phyloP scores from a whole-genome alignment of 2,888 invertebrate genomes.

The Napeogenes inachia region DNA sequence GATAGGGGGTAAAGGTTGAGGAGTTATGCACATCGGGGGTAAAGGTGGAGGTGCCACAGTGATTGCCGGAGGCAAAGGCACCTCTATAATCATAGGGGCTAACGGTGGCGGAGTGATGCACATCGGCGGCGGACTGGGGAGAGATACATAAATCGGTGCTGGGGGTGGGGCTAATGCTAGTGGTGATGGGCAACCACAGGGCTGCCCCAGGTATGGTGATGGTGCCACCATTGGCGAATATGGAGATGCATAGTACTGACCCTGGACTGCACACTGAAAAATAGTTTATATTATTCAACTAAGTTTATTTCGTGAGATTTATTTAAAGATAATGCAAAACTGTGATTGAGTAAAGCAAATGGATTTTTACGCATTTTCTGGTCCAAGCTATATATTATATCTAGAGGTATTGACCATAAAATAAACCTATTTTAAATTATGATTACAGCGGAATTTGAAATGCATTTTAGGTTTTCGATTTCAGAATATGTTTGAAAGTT shows the following conservation, averaged over 20 bases:
- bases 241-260: conserved; percentile 52
- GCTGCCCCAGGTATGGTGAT: conserved; percentile 25
- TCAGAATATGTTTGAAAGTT: neutral
- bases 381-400: too few relatives aligned
- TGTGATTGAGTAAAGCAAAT: too few relatives aligned
- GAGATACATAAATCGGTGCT: conserved; percentile 52
- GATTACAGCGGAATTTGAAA: too few relatives aligned
- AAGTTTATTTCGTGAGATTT: neutral
- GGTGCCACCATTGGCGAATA: conserved; percentile 32
- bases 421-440: too few relatives aligned
- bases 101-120: conserved; percentile 54
- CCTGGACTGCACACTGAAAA: conserved; percentile 49
- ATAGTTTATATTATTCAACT: conserved; percentile 7
- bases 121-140: conserved; percentile 56
- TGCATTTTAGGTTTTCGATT: too few relatives aligned
- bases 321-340: too few relatives aligned
- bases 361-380: too few relatives aligned
- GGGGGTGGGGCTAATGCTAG: conserved; percentile 42
- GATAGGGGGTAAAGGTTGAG: conserved; percentile 58
- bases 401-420: too few relatives aligned
- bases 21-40: conserved; percentile 55
- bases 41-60: conserved; percentile 51
- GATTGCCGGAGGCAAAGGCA: conserved; percentile 49
- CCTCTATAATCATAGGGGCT: conserved; percentile 53
- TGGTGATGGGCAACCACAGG: conserved; percentile 31